phyloP scores from a whole-genome alignment of 2,797 vertebrate species.

The Lepus oiostolus region DNA sequence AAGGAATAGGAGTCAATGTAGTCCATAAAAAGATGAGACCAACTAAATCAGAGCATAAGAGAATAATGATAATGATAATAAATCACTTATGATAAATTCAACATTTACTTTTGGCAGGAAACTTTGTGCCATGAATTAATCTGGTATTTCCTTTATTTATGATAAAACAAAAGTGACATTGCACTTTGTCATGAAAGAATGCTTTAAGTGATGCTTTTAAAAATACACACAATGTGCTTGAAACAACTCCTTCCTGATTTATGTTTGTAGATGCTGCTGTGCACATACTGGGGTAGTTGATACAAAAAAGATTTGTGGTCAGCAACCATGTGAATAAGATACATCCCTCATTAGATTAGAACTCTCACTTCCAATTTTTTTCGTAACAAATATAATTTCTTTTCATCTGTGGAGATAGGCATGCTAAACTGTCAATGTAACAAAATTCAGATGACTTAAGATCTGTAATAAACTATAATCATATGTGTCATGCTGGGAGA shows the following conservation, averaged over 20 bases:
- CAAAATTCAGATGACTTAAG: background rate
- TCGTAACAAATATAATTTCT: background rate
- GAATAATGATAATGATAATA: slow-evolving; percentile 79
- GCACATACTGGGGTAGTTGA: background rate
- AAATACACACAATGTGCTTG: slow-evolving; percentile 83
- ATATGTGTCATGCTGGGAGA: background rate
- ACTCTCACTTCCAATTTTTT: background rate
- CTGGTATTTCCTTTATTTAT: slow-evolving; percentile 86
- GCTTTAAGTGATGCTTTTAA: slow-evolving; percentile 84
- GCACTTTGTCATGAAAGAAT: slow-evolving; percentile 86
- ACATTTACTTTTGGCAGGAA: slow-evolving; percentile 83
- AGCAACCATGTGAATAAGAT: background rate
- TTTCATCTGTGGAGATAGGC: background rate
- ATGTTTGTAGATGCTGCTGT: slow-evolving; percentile 69
- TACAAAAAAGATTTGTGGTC: background rate
- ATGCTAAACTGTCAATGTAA: background rate
- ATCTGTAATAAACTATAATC: background rate
- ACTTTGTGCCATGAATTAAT: slow-evolving; percentile 84
- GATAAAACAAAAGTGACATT: slow-evolving; percentile 87
- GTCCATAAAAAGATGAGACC: slow-evolving; percentile 72
- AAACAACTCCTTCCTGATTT: slow-evolving; percentile 84
- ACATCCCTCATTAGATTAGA: background rate
- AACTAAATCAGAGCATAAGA: slow-evolving; percentile 62
- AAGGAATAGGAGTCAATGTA: slow-evolving; percentile 58
- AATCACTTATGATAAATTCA: slow-evolving; percentile 85